These are phyloP conservation scores for Malthinus seriepunctatus DNA, from an alignment of 2,888 invertebrate genomes.

Conservation along the genomic window DNA sequence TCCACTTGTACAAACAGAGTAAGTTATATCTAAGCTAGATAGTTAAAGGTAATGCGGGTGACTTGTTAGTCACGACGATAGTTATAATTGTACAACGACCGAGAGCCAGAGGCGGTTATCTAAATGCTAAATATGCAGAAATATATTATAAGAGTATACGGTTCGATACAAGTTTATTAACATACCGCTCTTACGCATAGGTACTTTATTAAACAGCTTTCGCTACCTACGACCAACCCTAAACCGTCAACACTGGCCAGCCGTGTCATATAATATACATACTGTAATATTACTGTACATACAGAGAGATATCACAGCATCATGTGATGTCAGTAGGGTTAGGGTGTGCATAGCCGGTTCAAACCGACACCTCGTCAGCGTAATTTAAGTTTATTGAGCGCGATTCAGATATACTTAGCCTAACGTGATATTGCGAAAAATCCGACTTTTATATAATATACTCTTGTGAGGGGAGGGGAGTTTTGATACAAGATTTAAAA, in stretches of 20 bases:
- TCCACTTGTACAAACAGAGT: conserved; percentile 38
- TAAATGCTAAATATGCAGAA: conserved; percentile 19
- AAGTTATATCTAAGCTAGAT: conserved; percentile 32
- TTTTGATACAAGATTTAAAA: conserved; percentile 56
- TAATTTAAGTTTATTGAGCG: conserved; percentile 34
- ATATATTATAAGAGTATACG: conserved; percentile 7
- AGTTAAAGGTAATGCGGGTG: conserved; percentile 28
- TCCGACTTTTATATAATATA: conserved; percentile 51
- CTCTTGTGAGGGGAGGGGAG: conserved; percentile 51
- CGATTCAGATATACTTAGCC: conserved; percentile 44
- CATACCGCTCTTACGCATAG: conserved; percentile 12
- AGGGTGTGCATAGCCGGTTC: conserved; percentile 35
- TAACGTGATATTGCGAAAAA: conserved; percentile 53
- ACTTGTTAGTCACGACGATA: conserved; percentile 30
- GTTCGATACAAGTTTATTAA: background rate
- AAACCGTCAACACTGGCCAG: conserved; percentile 32
- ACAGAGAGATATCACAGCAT: conserved; percentile 46
- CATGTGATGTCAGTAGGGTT: conserved; percentile 42
- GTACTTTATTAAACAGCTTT: conserved; percentile 15
- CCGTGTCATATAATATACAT: conserved; percentile 41
- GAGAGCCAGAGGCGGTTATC: conserved; percentile 25
- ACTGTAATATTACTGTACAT: conserved; percentile 51
- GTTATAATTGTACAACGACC: conserved; percentile 23
- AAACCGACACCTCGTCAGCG: conserved; percentile 33
- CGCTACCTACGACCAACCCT: conserved; percentile 16